Evolutionary conservation across 2,797 vertebrate genomes (phyloP), one percentile per base, ranked within the genome.

Genomic region (Ctenopoma multispine): DNA sequence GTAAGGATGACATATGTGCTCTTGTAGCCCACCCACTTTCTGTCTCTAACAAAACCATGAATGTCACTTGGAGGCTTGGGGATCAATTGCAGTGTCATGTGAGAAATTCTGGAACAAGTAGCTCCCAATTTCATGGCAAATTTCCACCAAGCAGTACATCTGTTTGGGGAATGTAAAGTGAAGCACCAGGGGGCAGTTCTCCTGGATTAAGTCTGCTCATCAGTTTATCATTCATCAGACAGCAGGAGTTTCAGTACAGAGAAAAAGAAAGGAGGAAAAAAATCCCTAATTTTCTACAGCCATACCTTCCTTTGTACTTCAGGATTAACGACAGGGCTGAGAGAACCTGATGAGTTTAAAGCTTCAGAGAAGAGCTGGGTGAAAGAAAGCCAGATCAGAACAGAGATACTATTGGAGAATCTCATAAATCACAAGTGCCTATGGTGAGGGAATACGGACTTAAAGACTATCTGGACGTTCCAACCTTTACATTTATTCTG

Each of bases 381-480:
- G 91, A 96, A 97, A 95, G 93, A 94, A 91, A 89, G 94, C 92
- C 95, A 95, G 97, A 97, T 96, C 95, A 93, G 94, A 95, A 95
- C 94, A 92, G 94, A 96, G 96, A 97, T 97, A 97, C 96, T 95
- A 97, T 97, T 97, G 97, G 95, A 94, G 94, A 93, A 93, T 93
- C 93, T 92, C 96, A 97, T 99, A 97, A 98, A 99, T 99, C 96
- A 98, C 87, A 85, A 87, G 84, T 95, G 93, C 96, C 97, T 97
- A 96, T 95, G 95, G 94, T 3, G 60, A 85, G 94, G 94, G 86
- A 79, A 95, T 95, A 95, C 90, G 88, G 94, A 95, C 94, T 86
- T 96, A 96, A 96, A 97, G 95, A 96, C 95, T 96, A 97, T 97
- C 97, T 98, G 96, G 96, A 96, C 95, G 96, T 96, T 95, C 95